phyloP scores from a whole-genome alignment of 2,113 vertebrate genomes.

The Phoenicopterus ruber region DNA sequence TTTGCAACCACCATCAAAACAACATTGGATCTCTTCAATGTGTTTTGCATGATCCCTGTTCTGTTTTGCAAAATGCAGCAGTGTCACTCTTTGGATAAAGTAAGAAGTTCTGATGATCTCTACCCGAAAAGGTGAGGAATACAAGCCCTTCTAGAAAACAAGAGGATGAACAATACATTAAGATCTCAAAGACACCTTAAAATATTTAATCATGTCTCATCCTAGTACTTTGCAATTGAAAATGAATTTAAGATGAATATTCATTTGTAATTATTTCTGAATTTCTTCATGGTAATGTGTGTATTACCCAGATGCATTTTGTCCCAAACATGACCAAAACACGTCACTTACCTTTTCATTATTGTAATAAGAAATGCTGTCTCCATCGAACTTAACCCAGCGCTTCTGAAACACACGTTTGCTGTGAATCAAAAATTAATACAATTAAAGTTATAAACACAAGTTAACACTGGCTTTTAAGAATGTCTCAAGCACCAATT shows the following conservation, averaged over 20 bases:
- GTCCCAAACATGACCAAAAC: neutral
- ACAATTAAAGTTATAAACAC: neutral
- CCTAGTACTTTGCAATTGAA: neutral
- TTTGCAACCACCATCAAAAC: neutral
- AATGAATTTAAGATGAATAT: neutral
- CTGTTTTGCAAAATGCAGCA: neutral
- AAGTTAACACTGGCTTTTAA: neutral
- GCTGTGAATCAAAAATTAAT: constrained; percentile 70
- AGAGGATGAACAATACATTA: neutral
- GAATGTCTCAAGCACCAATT: neutral
- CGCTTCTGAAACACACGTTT: constrained; percentile 91
- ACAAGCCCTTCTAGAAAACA: neutral
- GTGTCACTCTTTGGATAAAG: neutral
- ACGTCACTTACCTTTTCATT: constrained; percentile 86
- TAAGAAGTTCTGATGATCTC: too few relatives aligned
- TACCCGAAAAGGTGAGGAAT: neutral
- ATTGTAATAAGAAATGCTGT: constrained; percentile 89
- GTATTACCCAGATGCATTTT: neutral
- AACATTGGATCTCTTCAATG: neutral
- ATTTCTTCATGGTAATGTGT: neutral
- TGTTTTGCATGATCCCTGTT: neutral
- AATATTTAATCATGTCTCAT: neutral
- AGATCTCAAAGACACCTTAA: neutral
- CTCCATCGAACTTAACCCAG: constrained; percentile 92
- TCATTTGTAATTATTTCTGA: neutral